Evolutionary conservation across 2,888 invertebrate genomes (phyloP), one percentile per base, ranked within the genome.

Genomic region (Xestoiulus laeticollis): DNA sequence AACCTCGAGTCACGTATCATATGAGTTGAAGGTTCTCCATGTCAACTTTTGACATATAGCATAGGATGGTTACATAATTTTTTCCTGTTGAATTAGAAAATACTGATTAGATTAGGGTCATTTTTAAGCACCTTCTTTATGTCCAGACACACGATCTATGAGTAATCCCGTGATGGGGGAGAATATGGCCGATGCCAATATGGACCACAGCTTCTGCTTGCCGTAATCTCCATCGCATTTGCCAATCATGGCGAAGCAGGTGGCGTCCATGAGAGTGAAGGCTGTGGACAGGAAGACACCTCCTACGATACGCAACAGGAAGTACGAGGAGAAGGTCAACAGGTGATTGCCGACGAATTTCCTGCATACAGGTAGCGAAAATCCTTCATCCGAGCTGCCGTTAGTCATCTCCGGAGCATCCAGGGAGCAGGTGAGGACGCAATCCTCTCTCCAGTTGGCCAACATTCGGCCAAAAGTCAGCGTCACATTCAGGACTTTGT

Each of bases 241-340:
- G 91, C 96, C 96, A 89, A 97, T 96, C 94, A 96, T 95, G 16
- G 95, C 96, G 89, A 97, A 92, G 0, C 96, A 96, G 89, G 97
- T 96, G 0, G 97, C 96, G 92, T 97, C 97, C 94, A 97, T 95
- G 87, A 97, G 95, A 19, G 96, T 96, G 0, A 97, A 96, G n/a
- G 96, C 95, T 33, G 96, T 96, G 8, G 96, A 95, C 91, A 96
- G 93, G 94, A 96, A 95, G 8, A 96, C 95, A 48, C 96, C 96
- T 0, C 95, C 96, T 90, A 96, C 92, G 90, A 97, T 95, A 91
- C 96, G 93, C 89, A 97, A 91, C 87, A 95, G 92, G 91, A 97
- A 96, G 91, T 97, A 97, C 89, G 96, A 94, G 94, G 96, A 96
- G 91, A 97, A 97, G 1, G 95, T 94, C 90, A 94, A n/a, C 30